Evolutionary conservation across 1,140 invertebrate species (phyloP).

Genomic region (Drosophila ohnishii): DNA sequence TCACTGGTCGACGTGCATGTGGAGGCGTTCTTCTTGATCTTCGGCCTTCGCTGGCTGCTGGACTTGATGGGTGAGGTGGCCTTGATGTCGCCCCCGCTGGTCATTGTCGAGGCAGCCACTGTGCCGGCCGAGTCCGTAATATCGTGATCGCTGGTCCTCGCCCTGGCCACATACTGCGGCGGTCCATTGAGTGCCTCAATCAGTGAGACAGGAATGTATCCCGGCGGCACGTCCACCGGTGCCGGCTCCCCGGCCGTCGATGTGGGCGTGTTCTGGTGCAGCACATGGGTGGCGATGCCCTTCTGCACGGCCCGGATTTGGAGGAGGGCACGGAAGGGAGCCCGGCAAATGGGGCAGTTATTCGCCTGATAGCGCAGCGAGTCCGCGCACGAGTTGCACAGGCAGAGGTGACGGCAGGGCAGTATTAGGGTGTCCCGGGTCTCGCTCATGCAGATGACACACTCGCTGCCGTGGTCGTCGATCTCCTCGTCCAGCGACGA

Average conservation of each 20-base stretch:
- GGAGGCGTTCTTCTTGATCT: constrained; percentile 76
- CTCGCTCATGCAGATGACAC: constrained; percentile 99
- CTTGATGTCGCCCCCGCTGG: constrained; percentile 62
- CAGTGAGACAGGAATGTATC: constrained; percentile 97
- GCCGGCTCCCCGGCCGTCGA: constrained; percentile 62
- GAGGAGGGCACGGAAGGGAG: constrained; percentile 97
- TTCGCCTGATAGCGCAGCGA: constrained; percentile 98
- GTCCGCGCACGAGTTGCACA: constrained; percentile 98
- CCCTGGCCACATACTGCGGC: constrained; percentile 68
- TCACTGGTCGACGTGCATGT: constrained; percentile 74
- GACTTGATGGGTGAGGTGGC: constrained; percentile 71
- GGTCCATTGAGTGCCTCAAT: constrained; percentile 99
- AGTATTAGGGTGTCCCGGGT: constrained; percentile 98
- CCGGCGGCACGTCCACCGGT: constrained; percentile 88
- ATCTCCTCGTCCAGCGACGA: constrained; percentile 92
- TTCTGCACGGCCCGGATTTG: constrained; percentile 98
- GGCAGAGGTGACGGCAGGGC: constrained; percentile 98
- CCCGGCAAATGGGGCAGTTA: constrained; percentile 99
- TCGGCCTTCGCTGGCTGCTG: constrained; percentile 66
- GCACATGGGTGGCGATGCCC: constrained; percentile 84
- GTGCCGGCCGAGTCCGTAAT: constrained; percentile 46
- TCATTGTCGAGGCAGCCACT: constrained; percentile 56
- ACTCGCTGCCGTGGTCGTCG: constrained; percentile 98
- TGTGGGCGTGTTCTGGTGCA: constrained; percentile 84
- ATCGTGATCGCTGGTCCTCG: constrained; percentile 53